Base-by-base conservation (phyloP, 1,140 invertebrate genomes). In the Platorchestia sp. region DNA sequence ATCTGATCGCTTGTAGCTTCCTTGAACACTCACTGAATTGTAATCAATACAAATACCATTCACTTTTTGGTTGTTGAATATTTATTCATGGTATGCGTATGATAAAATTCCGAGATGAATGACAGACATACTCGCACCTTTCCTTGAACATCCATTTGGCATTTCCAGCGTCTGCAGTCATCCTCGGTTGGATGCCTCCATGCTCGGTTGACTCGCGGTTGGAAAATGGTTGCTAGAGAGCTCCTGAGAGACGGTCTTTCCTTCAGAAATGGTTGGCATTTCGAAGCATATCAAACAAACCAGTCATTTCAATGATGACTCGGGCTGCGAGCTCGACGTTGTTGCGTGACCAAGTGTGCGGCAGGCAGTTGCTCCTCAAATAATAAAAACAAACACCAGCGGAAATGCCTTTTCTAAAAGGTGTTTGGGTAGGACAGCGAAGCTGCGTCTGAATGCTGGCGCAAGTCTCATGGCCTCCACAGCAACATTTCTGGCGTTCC, bases 251-350 rank as follows among this genome's bases (percentile, higher is more conserved):
- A 75, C 59, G 59, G 27, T 75, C 59, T 75, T 75, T 75, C 91
- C 44, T 93, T 45, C 91, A 42, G 19, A 16, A 93, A 93, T 47
- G 45, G 91, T 44, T 47, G 7, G 43, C 44, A 7, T 47, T 93
- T 93, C 47, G 7, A 0, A 27, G 91, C 91, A 47, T 45, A 45
- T 93, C 91, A 93, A 93, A 93, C 91, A 93, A 93, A 93, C 91
- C 91, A 93, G 91, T 93, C 91, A 93, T 93, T 40, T 45, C 45
- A n/a, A 44, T 47, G 91, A 93, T 93, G 91, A 93, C 91, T 93
- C 19, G 91, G 10, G 10, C 87, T 42, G 87, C 91, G 43, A 45
- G 91, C 91, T n/a, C 36, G 91, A 93, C 43, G 45, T 93, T 93
- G 41, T 44, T 47, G 43, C 91, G 43, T 45, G 43, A 93, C 91